phyloP scores from a whole-genome alignment of 2,888 invertebrate species.

The Stramonita haemastoma region DNA sequence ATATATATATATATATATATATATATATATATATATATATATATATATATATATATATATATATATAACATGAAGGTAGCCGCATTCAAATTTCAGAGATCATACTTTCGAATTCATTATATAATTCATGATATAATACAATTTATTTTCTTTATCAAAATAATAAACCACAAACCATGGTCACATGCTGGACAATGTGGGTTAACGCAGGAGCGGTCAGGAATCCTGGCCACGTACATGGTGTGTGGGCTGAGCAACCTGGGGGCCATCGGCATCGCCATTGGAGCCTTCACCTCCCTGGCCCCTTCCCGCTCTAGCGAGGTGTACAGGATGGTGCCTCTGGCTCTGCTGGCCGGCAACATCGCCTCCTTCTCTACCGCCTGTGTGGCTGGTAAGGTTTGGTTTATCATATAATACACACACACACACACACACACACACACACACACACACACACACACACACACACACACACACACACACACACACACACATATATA shows the following conservation, averaged over 20 bases:
- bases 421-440: not conserved
- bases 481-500: not conserved
- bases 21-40: no score
- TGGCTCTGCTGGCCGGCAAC: slow-evolving; percentile 50
- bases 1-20: no score
- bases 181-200: slow-evolving; percentile 6
- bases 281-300: slow-evolving; percentile 48
- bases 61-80: no score
- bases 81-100: no score
- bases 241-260: slow-evolving; percentile 54
- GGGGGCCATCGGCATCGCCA: slow-evolving; percentile 46
- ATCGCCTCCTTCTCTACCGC: slow-evolving; percentile 57
- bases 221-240: slow-evolving; percentile 50
- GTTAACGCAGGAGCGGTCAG: slow-evolving; percentile 50
- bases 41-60: no score
- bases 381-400: slow-evolving; percentile 55
- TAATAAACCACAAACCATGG: no score
- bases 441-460: not conserved
- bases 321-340: slow-evolving; percentile 42
- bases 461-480: not conserved
- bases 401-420: no score
- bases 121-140: no score
- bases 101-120: no score
- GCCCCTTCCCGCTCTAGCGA: slow-evolving; percentile 47
- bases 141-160: no score